These are phyloP conservation scores for Lottia scabra DNA, from an alignment of 2,888 invertebrate genomes.

Conservation along the genomic window DNA sequence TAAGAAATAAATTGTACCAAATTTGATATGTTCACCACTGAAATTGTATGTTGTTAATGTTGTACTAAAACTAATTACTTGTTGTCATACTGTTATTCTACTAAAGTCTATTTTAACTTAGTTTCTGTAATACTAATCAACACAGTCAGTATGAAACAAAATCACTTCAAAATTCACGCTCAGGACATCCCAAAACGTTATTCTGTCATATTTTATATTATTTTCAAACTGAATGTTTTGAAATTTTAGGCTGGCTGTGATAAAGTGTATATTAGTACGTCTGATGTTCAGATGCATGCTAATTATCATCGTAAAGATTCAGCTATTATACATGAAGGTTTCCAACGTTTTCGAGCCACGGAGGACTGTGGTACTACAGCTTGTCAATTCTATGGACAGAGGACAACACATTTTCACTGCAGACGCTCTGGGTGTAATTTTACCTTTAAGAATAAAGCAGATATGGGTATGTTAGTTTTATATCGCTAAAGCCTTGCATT, in stretches of 20 bases:
- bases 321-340: constrained; percentile 97
- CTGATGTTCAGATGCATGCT: constrained; percentile 99
- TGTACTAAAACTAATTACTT: no score
- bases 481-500: neutral
- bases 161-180: no score
- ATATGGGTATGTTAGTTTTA: constrained; percentile 86
- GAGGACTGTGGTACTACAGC: constrained; percentile 93
- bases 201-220: no score
- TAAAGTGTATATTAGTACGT: constrained; percentile 97
- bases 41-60: no score
- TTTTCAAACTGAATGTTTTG: no score
- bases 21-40: no score
- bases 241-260: constrained; percentile 72
- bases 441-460: constrained; percentile 98
- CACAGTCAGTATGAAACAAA: no score
- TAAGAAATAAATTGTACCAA: no score
- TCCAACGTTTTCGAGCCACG: constrained; percentile 94
- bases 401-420: constrained; percentile 98
- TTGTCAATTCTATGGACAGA: constrained; percentile 92
- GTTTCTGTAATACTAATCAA: no score
- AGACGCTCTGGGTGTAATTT: constrained; percentile 89
- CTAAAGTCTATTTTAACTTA: no score
- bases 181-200: no score
- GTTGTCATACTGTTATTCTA: no score
- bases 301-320: constrained; percentile 98